A percentile compares a stretch with the other conserved stretches of the same genome.
Conservation (phyloP, 2,888 invertebrate species). For the Entomobrya proxima region DNA sequence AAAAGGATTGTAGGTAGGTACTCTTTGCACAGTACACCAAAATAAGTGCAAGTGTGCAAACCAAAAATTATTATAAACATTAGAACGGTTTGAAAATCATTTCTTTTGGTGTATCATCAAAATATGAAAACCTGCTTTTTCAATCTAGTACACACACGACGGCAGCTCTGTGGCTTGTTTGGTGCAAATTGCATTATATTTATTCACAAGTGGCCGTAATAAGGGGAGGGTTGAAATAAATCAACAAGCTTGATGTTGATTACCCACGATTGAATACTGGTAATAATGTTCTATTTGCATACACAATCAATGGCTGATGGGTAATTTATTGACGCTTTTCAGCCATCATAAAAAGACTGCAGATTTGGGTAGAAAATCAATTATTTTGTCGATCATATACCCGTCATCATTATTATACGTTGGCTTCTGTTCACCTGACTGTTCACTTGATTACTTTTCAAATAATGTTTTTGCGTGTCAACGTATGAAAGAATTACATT, state of each 20-base stretch:
- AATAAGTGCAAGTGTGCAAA: not conserved
- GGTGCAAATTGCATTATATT: not conserved
- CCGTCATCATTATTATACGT: no score
- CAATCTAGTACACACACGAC: slow-evolving; percentile 14
- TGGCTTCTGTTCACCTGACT: not conserved
- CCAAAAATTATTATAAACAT: not conserved
- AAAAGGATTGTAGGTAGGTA: not conserved
- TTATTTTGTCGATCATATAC: not conserved
- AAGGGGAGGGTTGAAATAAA: slow-evolving; percentile 7
- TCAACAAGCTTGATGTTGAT: not conserved
- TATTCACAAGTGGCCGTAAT: not conserved
- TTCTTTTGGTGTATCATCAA: slow-evolving; percentile 10
- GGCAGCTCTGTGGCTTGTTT: not conserved
- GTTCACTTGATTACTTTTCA: not conserved
- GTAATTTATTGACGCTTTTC: not conserved
- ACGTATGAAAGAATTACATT: not conserved
- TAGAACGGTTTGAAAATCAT: not conserved
- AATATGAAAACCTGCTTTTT: slow-evolving; percentile 8
- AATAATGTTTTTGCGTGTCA: not conserved
- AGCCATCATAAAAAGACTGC: slow-evolving; percentile 4
- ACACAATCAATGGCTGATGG: not conserved
- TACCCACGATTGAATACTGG: not conserved
- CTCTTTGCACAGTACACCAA: not conserved
- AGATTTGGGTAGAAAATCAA: not conserved
- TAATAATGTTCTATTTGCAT: slow-evolving; percentile 17